Conservation (phyloP, 2,797 vertebrate species). For the Phalloptychus januarius region DNA sequence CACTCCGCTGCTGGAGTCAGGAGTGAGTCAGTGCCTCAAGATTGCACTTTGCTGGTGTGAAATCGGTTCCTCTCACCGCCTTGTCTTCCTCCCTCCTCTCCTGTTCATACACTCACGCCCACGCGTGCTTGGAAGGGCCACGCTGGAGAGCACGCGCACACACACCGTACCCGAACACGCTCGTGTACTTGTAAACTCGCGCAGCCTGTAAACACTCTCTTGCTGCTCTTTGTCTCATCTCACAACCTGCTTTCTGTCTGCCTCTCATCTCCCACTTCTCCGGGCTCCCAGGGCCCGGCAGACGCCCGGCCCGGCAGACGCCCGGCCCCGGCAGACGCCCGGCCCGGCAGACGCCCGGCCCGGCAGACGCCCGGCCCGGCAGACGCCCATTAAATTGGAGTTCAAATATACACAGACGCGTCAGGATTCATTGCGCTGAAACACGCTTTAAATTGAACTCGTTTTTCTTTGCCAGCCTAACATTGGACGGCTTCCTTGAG, state of each 20-base stretch:
- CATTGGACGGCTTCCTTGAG: neutral
- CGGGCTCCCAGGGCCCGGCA: conserved; percentile 14
- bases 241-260: conserved; percentile 43
- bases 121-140: conserved; percentile 9
- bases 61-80: conserved; percentile 35
- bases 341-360: conserved; percentile 34
- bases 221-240: conserved; percentile 47
- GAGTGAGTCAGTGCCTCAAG: conserved; percentile 57
- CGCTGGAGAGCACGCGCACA: neutral
- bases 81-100: conserved; percentile 22
- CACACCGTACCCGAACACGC: neutral
- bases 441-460: neutral
- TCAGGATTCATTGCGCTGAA: conserved; percentile 1
- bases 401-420: neutral
- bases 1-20: conserved; percentile 52
- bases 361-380: no score
- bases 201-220: conserved; percentile 11
- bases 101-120: conserved; percentile 22
- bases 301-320: conserved; percentile 35
- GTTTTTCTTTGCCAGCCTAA: neutral
- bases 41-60: conserved; percentile 63
- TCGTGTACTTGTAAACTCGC: conserved; percentile 47
- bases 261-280: neutral
- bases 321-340: conserved; percentile 28
- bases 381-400: conserved; percentile 1